Percentiles rank a stretch among this genome's conserved stretches.
Conservation (phyloP, 2,113 vertebrate species). For the Entomyzon cyanotis region DNA sequence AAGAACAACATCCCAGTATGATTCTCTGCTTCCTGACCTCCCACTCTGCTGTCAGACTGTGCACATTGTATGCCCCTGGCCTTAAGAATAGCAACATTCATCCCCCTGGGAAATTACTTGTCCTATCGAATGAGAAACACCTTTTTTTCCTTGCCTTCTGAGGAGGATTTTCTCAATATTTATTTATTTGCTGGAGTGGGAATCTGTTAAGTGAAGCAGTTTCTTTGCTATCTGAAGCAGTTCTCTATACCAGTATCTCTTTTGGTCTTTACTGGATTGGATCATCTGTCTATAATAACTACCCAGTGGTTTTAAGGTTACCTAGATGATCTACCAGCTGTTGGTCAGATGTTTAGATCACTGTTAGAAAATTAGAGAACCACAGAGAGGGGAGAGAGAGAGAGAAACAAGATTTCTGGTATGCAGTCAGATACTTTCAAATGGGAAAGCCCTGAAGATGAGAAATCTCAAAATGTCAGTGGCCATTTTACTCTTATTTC, state of each 20-base stretch:
- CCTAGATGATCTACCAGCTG: not conserved
- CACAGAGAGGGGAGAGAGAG: not conserved
- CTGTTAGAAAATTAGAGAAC: not conserved
- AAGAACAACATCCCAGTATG: not conserved
- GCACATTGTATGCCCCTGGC: not conserved
- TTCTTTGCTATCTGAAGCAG: not conserved
- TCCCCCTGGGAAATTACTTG: not conserved
- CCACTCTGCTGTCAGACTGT: not conserved
- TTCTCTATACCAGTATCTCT: not conserved
- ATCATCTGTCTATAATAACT: not conserved
- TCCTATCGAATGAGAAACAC: not conserved
- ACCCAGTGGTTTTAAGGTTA: not conserved
- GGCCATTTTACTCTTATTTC: not conserved
- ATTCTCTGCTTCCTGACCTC: not conserved
- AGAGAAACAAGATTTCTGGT: not conserved
- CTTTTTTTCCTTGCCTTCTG: not conserved
- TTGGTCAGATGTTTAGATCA: not conserved
- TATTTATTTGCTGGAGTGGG: not conserved
- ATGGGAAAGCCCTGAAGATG: not conserved
- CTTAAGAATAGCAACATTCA: not conserved
- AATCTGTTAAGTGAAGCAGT: not conserved
- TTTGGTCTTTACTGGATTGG: not conserved
- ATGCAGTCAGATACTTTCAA: not conserved
- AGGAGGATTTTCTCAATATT: not conserved
- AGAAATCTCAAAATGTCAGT: constrained; percentile 35